Percentiles rank a stretch among this genome's conserved stretches.
phyloP scores from a whole-genome alignment of 1,140 invertebrate species.

The Bombus superbus region DNA sequence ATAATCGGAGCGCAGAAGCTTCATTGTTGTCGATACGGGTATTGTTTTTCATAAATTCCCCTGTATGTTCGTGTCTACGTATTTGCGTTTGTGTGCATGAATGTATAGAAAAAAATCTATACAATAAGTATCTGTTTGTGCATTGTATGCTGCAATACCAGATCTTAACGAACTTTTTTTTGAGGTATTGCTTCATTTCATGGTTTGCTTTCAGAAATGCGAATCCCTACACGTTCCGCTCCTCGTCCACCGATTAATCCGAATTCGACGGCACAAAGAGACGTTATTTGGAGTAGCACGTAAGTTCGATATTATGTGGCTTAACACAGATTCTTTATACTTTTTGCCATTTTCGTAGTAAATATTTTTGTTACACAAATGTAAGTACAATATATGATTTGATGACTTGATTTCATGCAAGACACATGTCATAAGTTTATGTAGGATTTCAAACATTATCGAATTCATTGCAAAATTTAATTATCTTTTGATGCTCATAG shows the following conservation, averaged over 20 bases:
- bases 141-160: conserved; percentile 22
- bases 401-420: no score
- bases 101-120: conserved; percentile 44
- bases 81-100: conserved; percentile 22
- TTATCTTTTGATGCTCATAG: conserved; percentile 55
- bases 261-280: conserved; percentile 58
- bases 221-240: conserved; percentile 78
- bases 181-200: conserved; percentile 20
- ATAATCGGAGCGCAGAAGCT: conserved; percentile 8
- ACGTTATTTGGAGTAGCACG: conserved; percentile 73
- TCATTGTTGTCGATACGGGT: background rate
- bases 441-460: background rate
- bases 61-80: conserved; percentile 16
- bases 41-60: conserved; percentile 3
- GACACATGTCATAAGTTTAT: background rate
- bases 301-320: conserved; percentile 54
- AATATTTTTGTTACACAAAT: background rate
- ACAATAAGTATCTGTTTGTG: conserved; percentile 69
- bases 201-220: conserved; percentile 74
- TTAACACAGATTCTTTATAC: background rate
- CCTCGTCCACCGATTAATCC: conserved; percentile 74
- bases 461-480: background rate
- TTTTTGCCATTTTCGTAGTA: background rate
- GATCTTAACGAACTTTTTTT: conserved; percentile 4
- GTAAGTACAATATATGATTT: background rate